phyloP scores from a whole-genome alignment of 2,888 invertebrate species.

The Cosmia trapezina region DNA sequence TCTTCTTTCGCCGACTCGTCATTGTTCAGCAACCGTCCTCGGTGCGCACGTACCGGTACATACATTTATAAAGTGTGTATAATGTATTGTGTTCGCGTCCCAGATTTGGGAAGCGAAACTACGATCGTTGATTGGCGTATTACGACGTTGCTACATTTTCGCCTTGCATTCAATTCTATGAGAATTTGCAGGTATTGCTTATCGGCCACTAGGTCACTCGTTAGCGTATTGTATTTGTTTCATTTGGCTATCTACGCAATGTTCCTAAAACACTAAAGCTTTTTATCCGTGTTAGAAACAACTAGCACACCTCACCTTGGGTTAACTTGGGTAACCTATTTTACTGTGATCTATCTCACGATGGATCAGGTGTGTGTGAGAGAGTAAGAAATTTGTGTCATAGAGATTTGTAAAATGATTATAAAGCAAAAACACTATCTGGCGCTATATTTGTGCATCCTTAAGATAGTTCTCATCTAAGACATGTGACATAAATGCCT shows the following conservation, averaged over 20 bases:
- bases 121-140: constrained; percentile 86
- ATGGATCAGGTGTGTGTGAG: neutral
- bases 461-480: constrained; percentile 15
- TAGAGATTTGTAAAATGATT: neutral
- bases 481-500: constrained; percentile 32
- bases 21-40: constrained; percentile 78
- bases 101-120: constrained; percentile 87
- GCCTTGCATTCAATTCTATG: constrained; percentile 88
- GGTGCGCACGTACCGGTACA: constrained; percentile 78
- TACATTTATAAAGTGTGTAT: constrained; percentile 73
- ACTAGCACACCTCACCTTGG: constrained; percentile 27
- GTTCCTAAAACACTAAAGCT: constrained; percentile 56
- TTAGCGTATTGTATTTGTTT: constrained; percentile 73
- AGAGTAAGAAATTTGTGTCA: neutral
- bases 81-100: constrained; percentile 83
- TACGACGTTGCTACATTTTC: constrained; percentile 87
- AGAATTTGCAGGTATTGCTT: constrained; percentile 85
- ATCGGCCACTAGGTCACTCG: constrained; percentile 84
- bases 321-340: constrained; percentile 38
- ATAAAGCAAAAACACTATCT: constrained; percentile 8
- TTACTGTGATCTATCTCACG: constrained; percentile 27
- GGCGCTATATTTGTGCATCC: neutral
- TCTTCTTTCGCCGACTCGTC: constrained; percentile 80
- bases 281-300: constrained; percentile 62
- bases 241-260: constrained; percentile 59